phyloP scores from a whole-genome alignment of 2,113 vertebrate species.

The Delphinus delphis region DNA sequence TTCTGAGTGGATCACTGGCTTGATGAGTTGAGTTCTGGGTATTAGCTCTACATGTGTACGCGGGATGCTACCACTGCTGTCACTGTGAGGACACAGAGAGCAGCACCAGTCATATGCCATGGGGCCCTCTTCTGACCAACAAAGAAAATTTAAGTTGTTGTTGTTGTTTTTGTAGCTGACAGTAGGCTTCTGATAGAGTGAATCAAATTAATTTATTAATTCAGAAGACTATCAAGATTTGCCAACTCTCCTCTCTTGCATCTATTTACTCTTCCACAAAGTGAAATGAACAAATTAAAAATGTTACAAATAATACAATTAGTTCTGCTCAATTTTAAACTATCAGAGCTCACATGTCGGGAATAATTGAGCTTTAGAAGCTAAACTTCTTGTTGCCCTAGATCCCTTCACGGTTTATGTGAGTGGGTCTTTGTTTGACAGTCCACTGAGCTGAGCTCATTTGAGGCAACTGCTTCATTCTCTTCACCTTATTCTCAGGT shows the following conservation, averaged over 20 bases:
- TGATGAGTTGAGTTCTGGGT: neutral
- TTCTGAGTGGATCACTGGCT: neutral
- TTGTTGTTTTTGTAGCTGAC: neutral
- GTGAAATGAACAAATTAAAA: neutral
- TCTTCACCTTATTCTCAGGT: neutral
- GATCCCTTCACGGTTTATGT: neutral
- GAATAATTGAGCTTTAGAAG: neutral
- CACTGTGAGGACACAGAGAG: neutral
- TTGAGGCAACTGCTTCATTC: neutral
- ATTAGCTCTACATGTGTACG: fast-evolving
- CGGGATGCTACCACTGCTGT: too few relatives aligned
- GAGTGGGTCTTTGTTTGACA: neutral
- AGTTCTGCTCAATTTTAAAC: neutral
- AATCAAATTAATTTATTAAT: neutral
- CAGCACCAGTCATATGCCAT: too few relatives aligned
- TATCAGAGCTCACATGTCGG: neutral
- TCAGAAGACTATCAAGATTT: neutral
- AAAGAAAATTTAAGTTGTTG: neutral
- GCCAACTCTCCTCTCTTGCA: neutral
- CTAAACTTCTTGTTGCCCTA: neutral
- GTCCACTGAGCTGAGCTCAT: fast-evolving
- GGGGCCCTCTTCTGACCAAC: neutral
- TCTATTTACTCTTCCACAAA: neutral
- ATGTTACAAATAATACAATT: neutral
- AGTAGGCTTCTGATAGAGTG: neutral